Evolutionary conservation across 1,140 invertebrate species (phyloP), one percentile per base, ranked within the genome.

Genomic region (Bombus waltoni): DNA sequence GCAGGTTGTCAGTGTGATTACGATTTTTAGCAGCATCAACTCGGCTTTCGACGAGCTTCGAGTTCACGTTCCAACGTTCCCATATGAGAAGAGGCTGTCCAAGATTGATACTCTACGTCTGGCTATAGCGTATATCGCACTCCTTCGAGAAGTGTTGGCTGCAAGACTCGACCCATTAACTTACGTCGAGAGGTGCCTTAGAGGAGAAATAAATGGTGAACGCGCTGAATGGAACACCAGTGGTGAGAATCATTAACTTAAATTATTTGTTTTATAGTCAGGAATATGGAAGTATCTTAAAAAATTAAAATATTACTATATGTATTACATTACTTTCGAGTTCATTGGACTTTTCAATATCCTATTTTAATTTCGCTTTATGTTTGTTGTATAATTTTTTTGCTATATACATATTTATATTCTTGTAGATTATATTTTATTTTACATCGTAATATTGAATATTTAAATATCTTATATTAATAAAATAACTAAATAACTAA

Each of bases 51-150:
- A 99, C 95, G 98, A 98, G 94, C 96, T 99, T 88, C 96, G 98
- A 76, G 97, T 98, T 82, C 98, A 99, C 95, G 99, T 99, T 85
- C 99, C 99, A 53, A 99, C 99, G 70, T 99, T 99, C 95, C 99
- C 99, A 0, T 99, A 99, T 93, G 99, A 99, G 95, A 99, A 99
- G 94, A 96, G 99, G 8, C 96, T 99, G 5, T 99, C 98, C 86
- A 99, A 99, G 96, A 99, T 99, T 87, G 99, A 99, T 95, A 99
- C 99, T 0, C 95, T 99, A 2, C 96, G 99, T 6, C 95, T 99
- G 79, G 99, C 99, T 32, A 99, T 99, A 81, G 98, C 99, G 0
- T 99, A 99, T 94, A 99, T 99, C 79, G 98, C 98, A 3, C 95
- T 99, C 42, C 96, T 99, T 0, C 95, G 98, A 83, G 98, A 99